Evolutionary conservation across 1,140 invertebrate species (phyloP).

Genomic region (Atopsyche davidsoni): DNA sequence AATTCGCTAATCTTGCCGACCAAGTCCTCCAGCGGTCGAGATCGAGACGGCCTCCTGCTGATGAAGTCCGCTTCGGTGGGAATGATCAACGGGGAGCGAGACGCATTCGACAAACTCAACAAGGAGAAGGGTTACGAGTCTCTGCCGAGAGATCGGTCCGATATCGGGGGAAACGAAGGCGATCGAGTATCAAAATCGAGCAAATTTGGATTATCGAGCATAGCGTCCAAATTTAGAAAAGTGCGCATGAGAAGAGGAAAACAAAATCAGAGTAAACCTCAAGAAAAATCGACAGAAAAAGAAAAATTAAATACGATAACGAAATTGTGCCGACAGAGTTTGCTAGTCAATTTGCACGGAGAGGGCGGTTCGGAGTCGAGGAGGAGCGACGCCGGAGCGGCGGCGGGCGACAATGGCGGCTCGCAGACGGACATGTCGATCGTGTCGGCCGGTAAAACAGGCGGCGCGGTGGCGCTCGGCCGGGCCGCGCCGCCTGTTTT

Average conservation of each 20-base stretch:
- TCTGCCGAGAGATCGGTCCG: conserved; percentile 29
- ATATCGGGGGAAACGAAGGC: conserved; percentile 12
- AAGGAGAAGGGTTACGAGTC: conserved; percentile 32
- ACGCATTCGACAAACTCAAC: conserved; percentile 48
- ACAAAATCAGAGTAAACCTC: conserved; percentile 30
- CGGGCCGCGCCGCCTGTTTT: conserved; percentile 14
- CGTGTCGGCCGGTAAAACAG: conserved; percentile 26
- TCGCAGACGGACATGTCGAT: conserved; percentile 26
- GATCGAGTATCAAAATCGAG: conserved; percentile 34
- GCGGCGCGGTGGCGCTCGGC: conserved; percentile 24
- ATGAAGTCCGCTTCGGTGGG: conserved; percentile 65
- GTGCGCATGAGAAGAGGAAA: conserved; percentile 46
- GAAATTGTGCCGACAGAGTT: conserved; percentile 59
- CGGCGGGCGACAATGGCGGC: conserved; percentile 16
- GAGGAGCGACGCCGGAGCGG: conserved; percentile 2
- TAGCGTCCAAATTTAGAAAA: conserved; percentile 59
- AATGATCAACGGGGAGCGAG: conserved; percentile 60
- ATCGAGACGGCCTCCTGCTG: conserved; percentile 35
- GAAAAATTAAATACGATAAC: conserved; percentile 51
- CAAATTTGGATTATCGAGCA: conserved; percentile 53
- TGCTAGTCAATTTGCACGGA: conserved; percentile 52
- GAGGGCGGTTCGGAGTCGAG: conserved; percentile 10
- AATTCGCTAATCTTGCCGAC: conserved; percentile 15
- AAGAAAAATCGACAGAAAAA: conserved; percentile 35
- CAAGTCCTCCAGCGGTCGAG: conserved; percentile 31